Conservation (phyloP, 2,888 invertebrate species). For the Microchrysa polita region DNA sequence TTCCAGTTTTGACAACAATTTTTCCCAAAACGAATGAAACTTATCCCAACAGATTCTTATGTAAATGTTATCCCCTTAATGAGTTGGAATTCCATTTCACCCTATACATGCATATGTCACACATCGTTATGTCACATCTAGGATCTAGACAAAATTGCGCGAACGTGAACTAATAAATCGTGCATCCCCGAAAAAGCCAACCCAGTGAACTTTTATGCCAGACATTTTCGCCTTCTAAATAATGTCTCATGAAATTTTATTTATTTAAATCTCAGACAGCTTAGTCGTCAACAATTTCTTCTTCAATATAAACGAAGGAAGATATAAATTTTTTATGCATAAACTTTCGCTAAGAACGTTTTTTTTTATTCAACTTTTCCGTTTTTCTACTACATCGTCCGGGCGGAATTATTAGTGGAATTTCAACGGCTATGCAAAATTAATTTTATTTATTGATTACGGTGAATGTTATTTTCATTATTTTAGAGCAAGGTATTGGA, state of each 20-base stretch:
- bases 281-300: background rate
- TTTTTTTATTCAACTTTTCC: background rate
- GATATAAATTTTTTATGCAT: no score
- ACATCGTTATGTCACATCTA: no score
- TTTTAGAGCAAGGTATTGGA: conserved; percentile 2
- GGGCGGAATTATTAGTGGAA: background rate
- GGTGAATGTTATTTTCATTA: background rate
- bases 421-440: background rate
- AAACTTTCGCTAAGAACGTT: background rate
- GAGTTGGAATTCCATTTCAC: no score
- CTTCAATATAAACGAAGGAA: background rate
- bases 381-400: background rate
- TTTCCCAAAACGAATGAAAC: no score
- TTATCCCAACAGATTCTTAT: no score
- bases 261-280: background rate
- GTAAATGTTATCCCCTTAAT: no score
- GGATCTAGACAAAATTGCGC: no score
- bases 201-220: conserved; percentile 11
- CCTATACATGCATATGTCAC: no score
- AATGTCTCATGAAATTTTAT: background rate
- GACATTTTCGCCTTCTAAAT: background rate
- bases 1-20: no score
- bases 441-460: background rate
- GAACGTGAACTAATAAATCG: background rate
- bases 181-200: background rate